phyloP scores from a whole-genome alignment of 2,888 invertebrate species.

The Hecatera dysodea region DNA sequence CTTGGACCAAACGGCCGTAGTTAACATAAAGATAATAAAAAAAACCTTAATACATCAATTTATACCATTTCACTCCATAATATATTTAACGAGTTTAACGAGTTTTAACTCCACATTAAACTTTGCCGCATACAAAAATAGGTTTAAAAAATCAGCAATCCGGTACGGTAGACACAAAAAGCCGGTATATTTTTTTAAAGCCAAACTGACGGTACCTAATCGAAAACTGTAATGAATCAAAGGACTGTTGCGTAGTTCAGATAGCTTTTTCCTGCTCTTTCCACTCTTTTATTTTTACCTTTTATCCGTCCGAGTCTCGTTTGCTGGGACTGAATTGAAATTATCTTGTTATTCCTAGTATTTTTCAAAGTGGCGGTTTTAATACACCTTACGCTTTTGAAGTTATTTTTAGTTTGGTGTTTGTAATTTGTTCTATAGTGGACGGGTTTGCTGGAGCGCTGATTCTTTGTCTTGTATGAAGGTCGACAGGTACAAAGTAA shows the following conservation, averaged over 20 bases:
- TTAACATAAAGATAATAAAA: no score
- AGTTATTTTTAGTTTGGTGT: conserved; percentile 27
- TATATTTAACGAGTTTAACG: not conserved
- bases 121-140: conserved; percentile 15
- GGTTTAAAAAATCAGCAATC: conserved; percentile 34
- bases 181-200: conserved; percentile 67
- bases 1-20: no score
- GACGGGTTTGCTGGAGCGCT: not conserved
- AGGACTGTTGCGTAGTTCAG: conserved; percentile 84
- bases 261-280: conserved; percentile 76
- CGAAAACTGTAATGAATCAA: conserved; percentile 90
- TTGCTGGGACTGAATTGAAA: conserved; percentile 83
- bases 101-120: conserved; percentile 2
- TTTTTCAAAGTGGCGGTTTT: conserved; percentile 63
- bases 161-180: conserved; percentile 65
- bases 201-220: conserved; percentile 81
- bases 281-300: conserved; percentile 78
- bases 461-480: conserved; percentile 18
- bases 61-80: not conserved
- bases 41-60: no score
- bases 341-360: conserved; percentile 80
- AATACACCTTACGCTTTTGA: conserved; percentile 48
- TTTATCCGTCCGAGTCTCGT: conserved; percentile 81
- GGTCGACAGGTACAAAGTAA: conserved; percentile 32
- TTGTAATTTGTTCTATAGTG: conserved; percentile 11